Evolutionary conservation across 1,140 invertebrate species (phyloP), one percentile per base, ranked within the genome.

Genomic region (Philotrypesis tridentata): DNA sequence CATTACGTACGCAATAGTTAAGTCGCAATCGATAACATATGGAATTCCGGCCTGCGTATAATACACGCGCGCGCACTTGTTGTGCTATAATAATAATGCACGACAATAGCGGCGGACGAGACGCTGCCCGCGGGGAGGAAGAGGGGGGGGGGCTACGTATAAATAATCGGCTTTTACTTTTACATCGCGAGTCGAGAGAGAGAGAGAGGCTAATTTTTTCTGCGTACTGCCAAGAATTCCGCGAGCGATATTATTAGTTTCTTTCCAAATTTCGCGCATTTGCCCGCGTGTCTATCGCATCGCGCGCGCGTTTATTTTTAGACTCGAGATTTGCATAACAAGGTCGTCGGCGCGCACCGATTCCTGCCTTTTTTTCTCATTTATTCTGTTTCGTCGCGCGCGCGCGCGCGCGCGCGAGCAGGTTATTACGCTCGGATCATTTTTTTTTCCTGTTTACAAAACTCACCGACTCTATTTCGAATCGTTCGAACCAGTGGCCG

Each of bases 401-500:
- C 0, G n/a, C n/a, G n/a, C n/a, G n/a, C n/a, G n/a, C n/a, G n/a
- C n/a, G n/a, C n/a, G n/a, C n/a, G n/a, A n/a, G 7, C 48, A 55
- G 48, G 48, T 55, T 55, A 55, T n/a, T 11, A 17, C 11, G 14
- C 5, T 6, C n/a, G n/a, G n/a, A n/a, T n/a, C n/a, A n/a, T n/a
- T 6, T 21, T 2, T 43, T 43, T 7, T 55, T n/a, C 33, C 3
- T 37, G 33, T 37, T 37, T 37, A n/a, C 9, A 72, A n/a, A n/a
- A n/a, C 72, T 76, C 40, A 83, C 82, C 72, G 21, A 23, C 33
- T 83, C 63, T 4, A 83, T 43, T n/a, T 74, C 72, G 14, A 40
- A 72, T 21, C 71, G 48, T 37, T 83, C 72, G 63, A 83, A 71
- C 82, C 82, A 83, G 37, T 63, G 71, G 23, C 73, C 73, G 2